These are phyloP conservation scores for Oryzias woworae DNA, from an alignment of 2,113 vertebrate genomes.

Conservation along the genomic window DNA sequence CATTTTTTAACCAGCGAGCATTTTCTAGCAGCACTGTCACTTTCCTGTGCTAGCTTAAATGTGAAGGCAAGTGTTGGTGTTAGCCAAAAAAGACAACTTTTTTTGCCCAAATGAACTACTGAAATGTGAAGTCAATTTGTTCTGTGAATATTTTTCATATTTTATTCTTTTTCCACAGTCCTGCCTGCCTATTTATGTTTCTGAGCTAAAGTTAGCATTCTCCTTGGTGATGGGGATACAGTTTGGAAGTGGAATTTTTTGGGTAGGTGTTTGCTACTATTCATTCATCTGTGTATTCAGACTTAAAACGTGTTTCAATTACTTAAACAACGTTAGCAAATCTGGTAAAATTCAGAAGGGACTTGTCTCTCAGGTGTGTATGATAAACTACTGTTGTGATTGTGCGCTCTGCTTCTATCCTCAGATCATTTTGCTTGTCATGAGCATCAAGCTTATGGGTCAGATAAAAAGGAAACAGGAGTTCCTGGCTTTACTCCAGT, in stretches of 20 bases:
- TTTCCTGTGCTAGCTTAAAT: no score
- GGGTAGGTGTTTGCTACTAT: constrained; percentile 38
- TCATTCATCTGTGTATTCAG: neutral
- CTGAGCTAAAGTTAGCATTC: constrained; percentile 66
- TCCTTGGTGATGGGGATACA: constrained; percentile 65
- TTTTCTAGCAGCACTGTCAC: no score
- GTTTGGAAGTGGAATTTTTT: constrained; percentile 70
- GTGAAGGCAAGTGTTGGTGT: no score
- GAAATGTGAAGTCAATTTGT: no score
- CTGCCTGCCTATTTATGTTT: constrained; percentile 64
- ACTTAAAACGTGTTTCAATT: no score
- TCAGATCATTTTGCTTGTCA: constrained; percentile 62
- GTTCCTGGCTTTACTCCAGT: constrained; percentile 68
- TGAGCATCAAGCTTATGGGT: constrained; percentile 72
- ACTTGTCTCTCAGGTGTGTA: neutral
- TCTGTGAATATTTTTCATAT: neutral
- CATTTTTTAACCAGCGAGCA: no score
- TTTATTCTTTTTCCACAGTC: constrained; percentile 38
- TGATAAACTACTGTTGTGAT: neutral
- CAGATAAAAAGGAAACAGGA: constrained; percentile 70
- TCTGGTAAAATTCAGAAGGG: no score
- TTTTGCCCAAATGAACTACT: neutral
- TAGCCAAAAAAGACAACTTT: no score
- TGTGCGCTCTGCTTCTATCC: neutral
- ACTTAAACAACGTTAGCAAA: no score